A percentile compares a stretch with the other conserved stretches of the same genome.
Conservation (phyloP, 2,113 vertebrate genomes). For the Megaleporinus macrocephalus region DNA sequence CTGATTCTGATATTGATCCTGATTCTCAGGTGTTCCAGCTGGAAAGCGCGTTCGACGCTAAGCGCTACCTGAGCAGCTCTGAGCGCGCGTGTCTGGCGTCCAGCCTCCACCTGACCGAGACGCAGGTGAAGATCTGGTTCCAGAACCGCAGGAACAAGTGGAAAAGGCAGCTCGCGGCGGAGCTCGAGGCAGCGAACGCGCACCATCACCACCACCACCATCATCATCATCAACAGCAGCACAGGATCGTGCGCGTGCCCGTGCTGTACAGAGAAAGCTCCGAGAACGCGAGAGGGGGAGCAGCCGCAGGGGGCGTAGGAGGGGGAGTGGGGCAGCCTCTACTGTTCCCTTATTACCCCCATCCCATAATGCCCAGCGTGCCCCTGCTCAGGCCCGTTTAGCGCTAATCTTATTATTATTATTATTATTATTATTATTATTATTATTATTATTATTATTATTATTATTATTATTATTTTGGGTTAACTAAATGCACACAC, state of each 20-base stretch:
- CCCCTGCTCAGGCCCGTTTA: slow-evolving; percentile 90
- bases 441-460: slow-evolving; percentile 47
- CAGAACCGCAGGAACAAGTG: slow-evolving; percentile 98
- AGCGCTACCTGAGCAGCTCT: slow-evolving; percentile 93
- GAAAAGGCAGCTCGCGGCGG: slow-evolving; percentile 95
- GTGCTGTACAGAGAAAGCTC: slow-evolving; percentile 93
- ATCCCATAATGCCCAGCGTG: slow-evolving; percentile 88
- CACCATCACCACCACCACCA: neutral
- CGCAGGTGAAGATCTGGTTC: slow-evolving; percentile 99
- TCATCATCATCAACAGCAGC: slow-evolving; percentile 76
- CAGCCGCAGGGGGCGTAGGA: neutral
- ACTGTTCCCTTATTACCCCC: slow-evolving; percentile 91
- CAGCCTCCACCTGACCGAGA: slow-evolving; percentile 94
- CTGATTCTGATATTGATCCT: neutral
- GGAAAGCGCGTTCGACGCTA: slow-evolving; percentile 93
- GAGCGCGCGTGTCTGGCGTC: slow-evolving; percentile 93
- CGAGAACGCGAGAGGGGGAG: slow-evolving; percentile 64
- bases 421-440: slow-evolving; percentile 53
- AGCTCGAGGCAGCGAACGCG: slow-evolving; percentile 87
- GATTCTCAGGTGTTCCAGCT: slow-evolving; percentile 87
- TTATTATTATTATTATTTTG: slow-evolving; percentile 31
- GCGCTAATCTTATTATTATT: slow-evolving; percentile 49
- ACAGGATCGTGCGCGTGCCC: slow-evolving; percentile 95
- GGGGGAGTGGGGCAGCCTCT: neutral
- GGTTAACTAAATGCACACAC: neutral